Evolutionary conservation across 2,797 vertebrate genomes (phyloP).

Genomic region (Sebastes reedi): DNA sequence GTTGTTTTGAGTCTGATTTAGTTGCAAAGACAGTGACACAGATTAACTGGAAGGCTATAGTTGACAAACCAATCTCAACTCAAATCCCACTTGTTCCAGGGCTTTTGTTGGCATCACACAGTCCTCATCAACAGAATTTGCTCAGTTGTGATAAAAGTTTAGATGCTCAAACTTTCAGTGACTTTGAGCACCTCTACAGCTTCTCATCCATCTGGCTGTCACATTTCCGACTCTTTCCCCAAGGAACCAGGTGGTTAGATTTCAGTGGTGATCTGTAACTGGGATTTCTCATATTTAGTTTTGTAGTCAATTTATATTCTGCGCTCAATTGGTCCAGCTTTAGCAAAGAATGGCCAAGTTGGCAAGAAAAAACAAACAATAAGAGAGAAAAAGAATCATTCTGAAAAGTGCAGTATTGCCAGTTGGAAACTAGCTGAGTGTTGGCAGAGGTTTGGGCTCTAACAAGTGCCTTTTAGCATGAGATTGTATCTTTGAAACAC

Average conservation of each 20-base stretch:
- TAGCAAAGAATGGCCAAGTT: background rate
- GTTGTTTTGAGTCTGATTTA: background rate
- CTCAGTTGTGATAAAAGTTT: background rate
- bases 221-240: background rate
- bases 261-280: background rate
- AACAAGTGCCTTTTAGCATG: background rate
- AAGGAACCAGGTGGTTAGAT: background rate
- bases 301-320: background rate
- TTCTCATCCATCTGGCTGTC: background rate
- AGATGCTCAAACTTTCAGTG: background rate
- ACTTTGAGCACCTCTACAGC: background rate
- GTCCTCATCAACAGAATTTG: background rate
- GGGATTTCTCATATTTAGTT: background rate
- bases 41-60: background rate
- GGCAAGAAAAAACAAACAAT: constrained; percentile 18
- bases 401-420: background rate
- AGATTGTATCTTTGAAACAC: background rate
- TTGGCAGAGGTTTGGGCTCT: background rate
- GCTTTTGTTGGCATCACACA: background rate
- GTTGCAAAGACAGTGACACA: background rate
- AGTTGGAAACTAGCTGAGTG: background rate
- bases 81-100: background rate
- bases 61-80: background rate
- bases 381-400: background rate
- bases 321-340: background rate